Base-by-base conservation (phyloP, 2,113 vertebrate species). In the Lathamus discolor region DNA sequence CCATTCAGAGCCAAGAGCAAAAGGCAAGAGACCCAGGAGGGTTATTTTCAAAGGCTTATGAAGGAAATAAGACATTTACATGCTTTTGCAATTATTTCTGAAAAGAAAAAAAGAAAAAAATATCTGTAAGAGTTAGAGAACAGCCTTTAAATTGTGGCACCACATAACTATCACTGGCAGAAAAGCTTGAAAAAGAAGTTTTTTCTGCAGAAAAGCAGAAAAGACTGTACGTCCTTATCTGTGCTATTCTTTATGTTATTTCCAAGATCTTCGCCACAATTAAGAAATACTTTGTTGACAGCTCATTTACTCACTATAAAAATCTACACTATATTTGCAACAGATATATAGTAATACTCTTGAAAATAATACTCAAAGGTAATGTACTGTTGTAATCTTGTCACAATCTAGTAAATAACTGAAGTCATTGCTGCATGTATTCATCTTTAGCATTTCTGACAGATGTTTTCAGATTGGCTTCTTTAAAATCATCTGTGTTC, bases 51-150 rank as follows among this genome's bases (percentile, higher is more conserved):
- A 98, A 97, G 97, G 95, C 92, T 94, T 97, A 79, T 90, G 93
- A 93, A 97, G 97, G 94, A 97, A 98, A 88, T 93, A 94, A 95
- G 96, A 94, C 95, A 97, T 98, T 98, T 97, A 96, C 93, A 96
- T 95, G 92, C 72, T 96, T 95, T 79, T 90, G 20, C 72, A 95
- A 95, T 94, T 96, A 78, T 96, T 97, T 92, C 78, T 93, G 88
- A 52, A 89, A 96, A 95, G 95, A 92, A 94, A 88, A 94, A 94
- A 90, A 83, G 4, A 23, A 59, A n/a, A 59, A 59, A 23, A n/a
- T n/a, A n/a, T 37, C 51, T 59, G 68, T 86, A 69, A 69, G 90
- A 97, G 89, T 94, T 97, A 86, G 93, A 95, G 87, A 96, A 82
- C 59, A 84, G 63, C 72, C 84, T 95, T 93, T 93, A 79, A 96